Evolutionary conservation across 2,888 invertebrate genomes (phyloP).

Genomic region (Nebria brevicollis): DNA sequence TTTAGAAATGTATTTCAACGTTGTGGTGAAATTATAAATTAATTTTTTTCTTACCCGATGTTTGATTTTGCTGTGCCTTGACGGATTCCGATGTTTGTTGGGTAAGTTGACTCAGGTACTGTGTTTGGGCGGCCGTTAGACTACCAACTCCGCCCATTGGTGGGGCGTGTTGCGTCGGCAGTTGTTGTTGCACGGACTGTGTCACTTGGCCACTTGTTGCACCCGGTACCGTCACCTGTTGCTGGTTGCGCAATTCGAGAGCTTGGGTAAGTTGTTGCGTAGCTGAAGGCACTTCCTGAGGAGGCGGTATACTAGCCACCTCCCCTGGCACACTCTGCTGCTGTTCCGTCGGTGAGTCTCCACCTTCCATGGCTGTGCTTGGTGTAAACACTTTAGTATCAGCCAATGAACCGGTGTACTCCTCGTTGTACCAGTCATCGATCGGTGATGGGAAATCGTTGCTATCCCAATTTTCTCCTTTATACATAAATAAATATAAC

Average conservation of each 20-base stretch:
- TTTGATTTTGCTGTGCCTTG: constrained; percentile 29
- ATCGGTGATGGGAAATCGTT: constrained; percentile 65
- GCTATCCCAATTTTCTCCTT: constrained; percentile 81
- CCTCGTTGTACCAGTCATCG: constrained; percentile 75
- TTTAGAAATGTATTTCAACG: too few relatives aligned
- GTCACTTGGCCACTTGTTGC: constrained; percentile 59
- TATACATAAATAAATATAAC: neutral
- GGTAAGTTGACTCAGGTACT: constrained; percentile 69
- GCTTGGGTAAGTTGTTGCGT: constrained; percentile 28
- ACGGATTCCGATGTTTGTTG: constrained; percentile 64
- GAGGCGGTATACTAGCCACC: constrained; percentile 28
- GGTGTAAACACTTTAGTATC: constrained; percentile 94
- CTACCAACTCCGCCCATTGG: constrained; percentile 61
- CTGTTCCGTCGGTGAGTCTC: constrained; percentile 26
- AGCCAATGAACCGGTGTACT: constrained; percentile 93
- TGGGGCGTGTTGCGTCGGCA: constrained; percentile 60
- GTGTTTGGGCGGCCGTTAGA: constrained; percentile 69
- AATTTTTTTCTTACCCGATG: constrained; percentile 9
- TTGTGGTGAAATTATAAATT: too few relatives aligned
- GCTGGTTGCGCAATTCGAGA: constrained; percentile 31
- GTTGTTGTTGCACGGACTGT: constrained; percentile 53
- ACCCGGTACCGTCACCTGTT: constrained; percentile 56
- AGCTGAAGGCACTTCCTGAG: constrained; percentile 33
- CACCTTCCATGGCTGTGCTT: constrained; percentile 40
- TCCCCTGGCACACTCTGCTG: constrained; percentile 31